These are phyloP conservation scores for Paragorgia papillata DNA, from an alignment of 92 coral and sea anemone genomes.

Conservation along the genomic window DNA sequence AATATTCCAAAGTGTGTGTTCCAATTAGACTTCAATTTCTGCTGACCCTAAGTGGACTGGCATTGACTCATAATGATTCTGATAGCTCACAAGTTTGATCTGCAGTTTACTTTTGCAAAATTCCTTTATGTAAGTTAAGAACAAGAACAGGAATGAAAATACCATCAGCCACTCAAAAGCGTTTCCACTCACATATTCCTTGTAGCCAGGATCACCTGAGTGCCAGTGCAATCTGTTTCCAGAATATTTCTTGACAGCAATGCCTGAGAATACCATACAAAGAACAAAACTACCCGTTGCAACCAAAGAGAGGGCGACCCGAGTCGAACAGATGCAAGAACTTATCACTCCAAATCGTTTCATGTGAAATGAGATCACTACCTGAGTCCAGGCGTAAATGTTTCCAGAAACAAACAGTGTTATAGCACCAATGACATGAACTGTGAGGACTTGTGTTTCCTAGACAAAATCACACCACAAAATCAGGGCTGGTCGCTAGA, in stretches of 20 bases:
- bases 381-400: constrained; percentile 77
- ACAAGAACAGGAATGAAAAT: constrained; percentile 57
- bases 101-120: constrained; percentile 73
- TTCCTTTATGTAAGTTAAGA: constrained; percentile 82
- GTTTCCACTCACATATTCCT: constrained; percentile 66
- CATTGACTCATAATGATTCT: constrained; percentile 65
- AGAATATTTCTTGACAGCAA: constrained; percentile 41
- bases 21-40: too few species aligned
- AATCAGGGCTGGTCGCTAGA: not conserved
- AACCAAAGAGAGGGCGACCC: constrained; percentile 51
- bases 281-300: constrained; percentile 54
- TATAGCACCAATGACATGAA: constrained; percentile 72
- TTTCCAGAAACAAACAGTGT: constrained; percentile 71
- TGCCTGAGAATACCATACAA: constrained; percentile 22
- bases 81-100: constrained; percentile 67
- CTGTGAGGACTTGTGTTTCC: constrained; percentile 54
- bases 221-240: constrained; percentile 68
- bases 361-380: constrained; percentile 80
- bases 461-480: constrained; percentile 29
- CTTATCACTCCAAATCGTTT: constrained; percentile 84
- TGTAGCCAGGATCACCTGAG: constrained; percentile 57
- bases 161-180: constrained; percentile 83
- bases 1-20: too few species aligned
- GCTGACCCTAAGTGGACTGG: constrained; percentile 8
- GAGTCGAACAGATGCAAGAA: constrained; percentile 56